A percentile compares a stretch with the other conserved stretches of the same genome.
Evolutionary conservation across 2,113 vertebrate genomes (phyloP).

Genomic region (Amphiprion percula): DNA sequence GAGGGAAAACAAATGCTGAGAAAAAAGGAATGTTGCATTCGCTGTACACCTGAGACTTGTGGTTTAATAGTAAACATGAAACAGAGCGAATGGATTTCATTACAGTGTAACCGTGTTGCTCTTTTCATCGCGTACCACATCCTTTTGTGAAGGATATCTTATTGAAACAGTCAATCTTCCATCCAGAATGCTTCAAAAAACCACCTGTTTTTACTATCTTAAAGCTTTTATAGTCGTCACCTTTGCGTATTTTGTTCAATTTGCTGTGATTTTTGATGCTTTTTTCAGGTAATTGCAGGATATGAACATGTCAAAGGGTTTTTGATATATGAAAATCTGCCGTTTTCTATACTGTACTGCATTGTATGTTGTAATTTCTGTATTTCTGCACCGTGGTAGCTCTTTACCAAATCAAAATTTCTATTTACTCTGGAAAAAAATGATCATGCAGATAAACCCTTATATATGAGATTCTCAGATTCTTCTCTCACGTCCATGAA

Average conservation of each 20-base stretch:
- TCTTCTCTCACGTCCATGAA: slow-evolving; percentile 30
- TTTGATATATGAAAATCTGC: not conserved
- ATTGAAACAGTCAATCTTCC: slow-evolving; percentile 54
- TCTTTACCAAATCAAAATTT: not conserved
- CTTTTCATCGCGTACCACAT: slow-evolving; percentile 30
- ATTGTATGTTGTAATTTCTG: not conserved
- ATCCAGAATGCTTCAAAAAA: slow-evolving; percentile 9
- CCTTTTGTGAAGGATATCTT: slow-evolving; percentile 54
- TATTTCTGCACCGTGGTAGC: not conserved
- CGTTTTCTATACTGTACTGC: not conserved
- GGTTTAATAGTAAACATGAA: slow-evolving; percentile 49
- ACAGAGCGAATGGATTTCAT: slow-evolving; percentile 62
- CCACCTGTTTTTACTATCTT: slow-evolving; percentile 22
- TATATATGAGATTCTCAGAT: slow-evolving; percentile 36
- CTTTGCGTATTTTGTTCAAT: not conserved
- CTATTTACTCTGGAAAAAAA: not conserved
- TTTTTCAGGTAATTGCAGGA: not conserved
- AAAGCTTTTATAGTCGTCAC: slow-evolving; percentile 12
- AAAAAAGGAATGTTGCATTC: slow-evolving; percentile 2
- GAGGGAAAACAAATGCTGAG: not conserved
- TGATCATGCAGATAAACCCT: slow-evolving; percentile 22
- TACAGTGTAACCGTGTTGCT: slow-evolving; percentile 40
- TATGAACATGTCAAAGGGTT: not conserved
- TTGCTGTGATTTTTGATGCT: not conserved
- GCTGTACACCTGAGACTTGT: slow-evolving; percentile 54